Percentiles rank a stretch among this genome's conserved stretches.
Conservation (phyloP, 2,888 invertebrate species). For the Antitype chi region DNA sequence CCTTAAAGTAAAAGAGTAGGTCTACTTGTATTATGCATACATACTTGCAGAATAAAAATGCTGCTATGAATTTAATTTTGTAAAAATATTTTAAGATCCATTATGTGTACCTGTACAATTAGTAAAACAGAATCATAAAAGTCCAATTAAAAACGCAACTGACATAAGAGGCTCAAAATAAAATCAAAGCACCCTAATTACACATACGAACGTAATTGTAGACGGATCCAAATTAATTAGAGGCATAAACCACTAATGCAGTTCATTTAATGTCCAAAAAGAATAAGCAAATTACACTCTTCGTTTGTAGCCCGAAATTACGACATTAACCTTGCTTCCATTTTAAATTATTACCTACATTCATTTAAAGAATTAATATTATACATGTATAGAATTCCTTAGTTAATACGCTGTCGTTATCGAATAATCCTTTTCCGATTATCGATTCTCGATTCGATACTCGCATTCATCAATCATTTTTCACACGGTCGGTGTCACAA, state of each 20-base stretch:
- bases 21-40: neutral
- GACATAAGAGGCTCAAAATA: slow-evolving; percentile 34
- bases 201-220: slow-evolving; percentile 34
- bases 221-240: slow-evolving; percentile 53
- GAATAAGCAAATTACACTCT: slow-evolving; percentile 46
- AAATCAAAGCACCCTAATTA: slow-evolving; percentile 47
- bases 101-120: slow-evolving; percentile 20
- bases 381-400: slow-evolving; percentile 56
- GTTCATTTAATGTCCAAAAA: slow-evolving; percentile 39
- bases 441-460: slow-evolving; percentile 70
- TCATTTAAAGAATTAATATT: slow-evolving; percentile 26
- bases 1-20: neutral
- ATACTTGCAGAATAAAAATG: neutral
- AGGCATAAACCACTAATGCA: slow-evolving; percentile 50
- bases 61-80: neutral
- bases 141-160: slow-evolving; percentile 38
- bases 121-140: slow-evolving; percentile 20
- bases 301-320: slow-evolving; percentile 45
- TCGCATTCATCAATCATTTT: slow-evolving; percentile 90
- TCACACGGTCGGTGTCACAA: slow-evolving; percentile 96
- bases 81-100: neutral
- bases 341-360: slow-evolving; percentile 37
- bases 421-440: slow-evolving; percentile 73
- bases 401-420: slow-evolving; percentile 59
- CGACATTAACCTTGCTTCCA: slow-evolving; percentile 53